phyloP scores from a whole-genome alignment of 1,140 invertebrate genomes.

The Amyelois transitella region DNA sequence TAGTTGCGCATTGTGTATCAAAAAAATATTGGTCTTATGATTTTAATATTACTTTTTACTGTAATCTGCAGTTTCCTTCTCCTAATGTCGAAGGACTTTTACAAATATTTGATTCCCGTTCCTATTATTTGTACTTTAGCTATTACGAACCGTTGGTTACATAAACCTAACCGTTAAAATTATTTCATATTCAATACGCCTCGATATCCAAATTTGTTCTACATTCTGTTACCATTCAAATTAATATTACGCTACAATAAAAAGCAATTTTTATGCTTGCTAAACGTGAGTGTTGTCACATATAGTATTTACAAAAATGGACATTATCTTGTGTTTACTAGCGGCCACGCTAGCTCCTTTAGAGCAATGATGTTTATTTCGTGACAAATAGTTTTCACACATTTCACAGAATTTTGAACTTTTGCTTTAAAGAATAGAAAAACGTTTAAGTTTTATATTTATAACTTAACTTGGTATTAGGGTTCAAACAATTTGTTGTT shows the following conservation, averaged over 20 bases:
- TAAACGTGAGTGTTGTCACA: slow-evolving; percentile 27
- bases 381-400: not conserved
- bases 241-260: slow-evolving; percentile 46
- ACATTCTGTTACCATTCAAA: slow-evolving; percentile 46
- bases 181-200: slow-evolving; percentile 44
- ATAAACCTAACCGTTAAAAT: slow-evolving; percentile 44
- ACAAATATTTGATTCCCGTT: slow-evolving; percentile 35
- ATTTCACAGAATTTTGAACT: not conserved
- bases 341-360: slow-evolving; percentile 10
- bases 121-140: slow-evolving; percentile 59
- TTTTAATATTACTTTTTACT: not conserved
- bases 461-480: too few relatives aligned
- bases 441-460: too few relatives aligned
- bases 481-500: too few relatives aligned
- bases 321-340: slow-evolving; percentile 4
- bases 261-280: slow-evolving; percentile 37
- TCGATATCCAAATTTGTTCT: slow-evolving; percentile 46
- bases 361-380: not conserved
- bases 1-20: slow-evolving; percentile 8
- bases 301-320: slow-evolving; percentile 41
- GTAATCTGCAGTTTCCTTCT: not conserved
- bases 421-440: not conserved
- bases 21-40: not conserved
- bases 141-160: slow-evolving; percentile 40
- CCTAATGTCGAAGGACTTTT: slow-evolving; percentile 6